These are phyloP conservation scores for Columbina picui DNA, from an alignment of 2,113 vertebrate genomes.

Conservation along the genomic window DNA sequence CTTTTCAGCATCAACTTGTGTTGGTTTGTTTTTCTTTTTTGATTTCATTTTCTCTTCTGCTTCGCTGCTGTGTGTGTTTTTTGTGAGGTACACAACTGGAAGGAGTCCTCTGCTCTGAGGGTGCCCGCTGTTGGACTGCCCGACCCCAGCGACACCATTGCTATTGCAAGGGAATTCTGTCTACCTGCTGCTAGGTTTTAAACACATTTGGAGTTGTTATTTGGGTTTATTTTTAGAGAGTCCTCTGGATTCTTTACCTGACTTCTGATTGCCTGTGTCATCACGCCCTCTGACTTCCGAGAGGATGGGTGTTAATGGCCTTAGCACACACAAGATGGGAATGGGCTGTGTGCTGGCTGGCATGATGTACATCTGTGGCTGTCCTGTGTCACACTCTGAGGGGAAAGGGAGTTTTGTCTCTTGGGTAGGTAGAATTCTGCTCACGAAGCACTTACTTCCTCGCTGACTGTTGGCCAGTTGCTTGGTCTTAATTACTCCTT, in stretches of 20 bases:
- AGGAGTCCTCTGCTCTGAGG: neutral
- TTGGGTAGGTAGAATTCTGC: neutral
- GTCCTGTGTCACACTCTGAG: neutral
- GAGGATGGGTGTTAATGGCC: neutral
- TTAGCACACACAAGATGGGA: neutral
- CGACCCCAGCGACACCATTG: neutral
- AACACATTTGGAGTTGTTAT: neutral
- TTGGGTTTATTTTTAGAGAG: neutral
- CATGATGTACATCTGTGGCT: fast-evolving
- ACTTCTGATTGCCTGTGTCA: neutral
- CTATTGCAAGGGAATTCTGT: neutral
- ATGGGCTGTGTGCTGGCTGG: neutral
- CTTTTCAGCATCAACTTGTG: neutral
- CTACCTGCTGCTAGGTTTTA: neutral
- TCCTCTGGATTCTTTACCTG: neutral
- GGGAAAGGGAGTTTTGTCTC: neutral
- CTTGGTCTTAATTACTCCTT: neutral
- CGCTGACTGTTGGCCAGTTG: neutral
- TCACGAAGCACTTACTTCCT: neutral
- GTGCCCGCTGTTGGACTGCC: neutral
- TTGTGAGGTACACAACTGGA: neutral
- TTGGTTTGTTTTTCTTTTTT: neutral
- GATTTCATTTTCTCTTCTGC: neutral
- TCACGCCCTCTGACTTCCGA: neutral
- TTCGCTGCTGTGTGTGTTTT: neutral